Conservation (phyloP, 1,140 invertebrate genomes). For the Vanessa tameamea region DNA sequence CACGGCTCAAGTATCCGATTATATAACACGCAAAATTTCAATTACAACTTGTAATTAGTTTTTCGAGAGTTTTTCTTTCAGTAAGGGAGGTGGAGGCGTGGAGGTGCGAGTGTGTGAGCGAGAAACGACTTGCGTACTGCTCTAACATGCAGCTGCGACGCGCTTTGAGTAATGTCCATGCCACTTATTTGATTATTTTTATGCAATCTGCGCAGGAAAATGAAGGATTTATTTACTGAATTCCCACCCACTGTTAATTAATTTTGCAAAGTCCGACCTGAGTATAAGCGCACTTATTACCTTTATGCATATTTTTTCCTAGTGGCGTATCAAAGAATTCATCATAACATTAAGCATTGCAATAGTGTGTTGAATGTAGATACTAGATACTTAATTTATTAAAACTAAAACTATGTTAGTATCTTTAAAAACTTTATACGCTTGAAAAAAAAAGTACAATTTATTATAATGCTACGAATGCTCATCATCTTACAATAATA, state of each 20-base stretch:
- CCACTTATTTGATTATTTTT: constrained; percentile 80
- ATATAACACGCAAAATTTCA: constrained; percentile 83
- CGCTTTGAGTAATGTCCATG: constrained; percentile 75
- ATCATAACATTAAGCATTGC: too few relatives aligned
- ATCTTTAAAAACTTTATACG: not conserved
- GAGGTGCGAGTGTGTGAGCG: constrained; percentile 53
- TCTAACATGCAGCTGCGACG: constrained; percentile 58
- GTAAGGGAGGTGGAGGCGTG: constrained; percentile 71
- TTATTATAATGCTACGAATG: too few relatives aligned
- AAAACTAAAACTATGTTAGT: too few relatives aligned
- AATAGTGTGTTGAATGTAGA: too few relatives aligned
- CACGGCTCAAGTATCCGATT: constrained; percentile 81
- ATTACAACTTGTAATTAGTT: constrained; percentile 83
- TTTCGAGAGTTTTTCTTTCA: constrained; percentile 82
- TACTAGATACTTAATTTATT: too few relatives aligned
- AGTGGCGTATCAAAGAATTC: not conserved
- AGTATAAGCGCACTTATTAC: constrained; percentile 45
- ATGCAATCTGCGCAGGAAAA: constrained; percentile 77
- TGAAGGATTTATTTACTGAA: constrained; percentile 76
- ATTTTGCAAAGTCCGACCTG: constrained; percentile 63
- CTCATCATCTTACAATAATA: not conserved
- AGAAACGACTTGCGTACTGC: constrained; percentile 44
- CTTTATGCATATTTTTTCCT: constrained; percentile 43
- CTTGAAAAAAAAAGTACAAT: not conserved
- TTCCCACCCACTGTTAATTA: constrained; percentile 71